Evolutionary conservation across 1,140 invertebrate species (phyloP).

Genomic region (Pemphigus obesinymphae): DNA sequence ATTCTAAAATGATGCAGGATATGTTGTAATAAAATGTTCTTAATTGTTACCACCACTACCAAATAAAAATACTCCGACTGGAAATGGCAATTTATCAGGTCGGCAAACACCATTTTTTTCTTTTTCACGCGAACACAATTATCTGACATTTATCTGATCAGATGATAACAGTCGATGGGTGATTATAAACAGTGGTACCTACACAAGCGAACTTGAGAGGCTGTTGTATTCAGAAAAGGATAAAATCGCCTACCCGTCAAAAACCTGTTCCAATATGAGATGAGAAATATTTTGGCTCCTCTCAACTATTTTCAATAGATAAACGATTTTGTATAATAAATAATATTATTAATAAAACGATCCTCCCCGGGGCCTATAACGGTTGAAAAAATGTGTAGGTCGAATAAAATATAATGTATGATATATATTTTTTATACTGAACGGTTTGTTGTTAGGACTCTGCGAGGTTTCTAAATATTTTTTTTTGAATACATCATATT

Average conservation of each 20-base stretch:
- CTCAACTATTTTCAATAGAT: background rate
- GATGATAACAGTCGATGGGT: background rate
- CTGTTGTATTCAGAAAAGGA: background rate
- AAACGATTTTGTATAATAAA: background rate
- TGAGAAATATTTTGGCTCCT: background rate
- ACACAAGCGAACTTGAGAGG: background rate
- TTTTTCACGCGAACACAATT: constrained; percentile 19
- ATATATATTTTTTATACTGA: background rate
- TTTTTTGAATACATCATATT: background rate
- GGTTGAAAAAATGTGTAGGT: background rate
- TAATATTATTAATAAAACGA: background rate
- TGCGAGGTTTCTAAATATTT: background rate
- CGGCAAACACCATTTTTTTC: background rate
- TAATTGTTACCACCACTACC: background rate
- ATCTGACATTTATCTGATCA: background rate
- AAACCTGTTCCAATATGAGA: background rate
- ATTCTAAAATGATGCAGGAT: background rate
- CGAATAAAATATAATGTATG: background rate
- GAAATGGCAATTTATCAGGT: background rate
- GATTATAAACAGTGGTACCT: background rate
- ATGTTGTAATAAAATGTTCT: background rate
- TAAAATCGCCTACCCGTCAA: background rate
- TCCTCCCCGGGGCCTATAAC: background rate
- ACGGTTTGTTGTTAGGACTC: background rate
- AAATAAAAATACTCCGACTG: background rate